Evolutionary conservation across 64 coral and sea anemone species (phyloP).

Genomic region (Acropora tenuis): DNA sequence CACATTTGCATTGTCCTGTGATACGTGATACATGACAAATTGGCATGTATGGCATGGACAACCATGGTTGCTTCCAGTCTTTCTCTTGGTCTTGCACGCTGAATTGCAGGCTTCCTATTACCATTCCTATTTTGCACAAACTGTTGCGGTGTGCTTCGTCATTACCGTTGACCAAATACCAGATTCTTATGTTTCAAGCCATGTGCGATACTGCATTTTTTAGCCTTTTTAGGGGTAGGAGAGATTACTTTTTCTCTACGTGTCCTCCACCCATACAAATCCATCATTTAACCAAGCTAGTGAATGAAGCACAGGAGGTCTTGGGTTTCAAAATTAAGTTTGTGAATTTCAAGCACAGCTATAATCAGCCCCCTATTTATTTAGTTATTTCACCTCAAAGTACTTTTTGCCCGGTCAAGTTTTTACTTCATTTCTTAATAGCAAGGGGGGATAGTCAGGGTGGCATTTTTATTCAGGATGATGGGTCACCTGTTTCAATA

Average conservation of each 20-base stretch:
- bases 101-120: constrained; percentile 43
- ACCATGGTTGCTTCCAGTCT: not conserved
- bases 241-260: not conserved
- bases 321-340: not conserved
- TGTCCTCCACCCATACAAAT: not conserved
- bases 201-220: constrained; percentile 6
- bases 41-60: not conserved
- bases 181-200: constrained; percentile 56
- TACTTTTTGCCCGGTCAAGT: constrained; percentile 4
- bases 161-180: constrained; percentile 21
- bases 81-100: no score
- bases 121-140: constrained; percentile 44
- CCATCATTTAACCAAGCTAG: not conserved
- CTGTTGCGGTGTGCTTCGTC: constrained; percentile 3
- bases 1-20: not conserved
- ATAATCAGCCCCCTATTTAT: not conserved
- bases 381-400: not conserved
- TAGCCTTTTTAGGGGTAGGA: not conserved
- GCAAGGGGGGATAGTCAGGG: not conserved
- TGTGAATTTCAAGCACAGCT: not conserved
- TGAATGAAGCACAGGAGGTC: not conserved
- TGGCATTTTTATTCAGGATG: not conserved
- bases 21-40: not conserved
- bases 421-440: not conserved
- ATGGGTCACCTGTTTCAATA: not conserved